Evolutionary conservation across 2,113 vertebrate genomes (phyloP).

Genomic region (Osmerus mordax): DNA sequence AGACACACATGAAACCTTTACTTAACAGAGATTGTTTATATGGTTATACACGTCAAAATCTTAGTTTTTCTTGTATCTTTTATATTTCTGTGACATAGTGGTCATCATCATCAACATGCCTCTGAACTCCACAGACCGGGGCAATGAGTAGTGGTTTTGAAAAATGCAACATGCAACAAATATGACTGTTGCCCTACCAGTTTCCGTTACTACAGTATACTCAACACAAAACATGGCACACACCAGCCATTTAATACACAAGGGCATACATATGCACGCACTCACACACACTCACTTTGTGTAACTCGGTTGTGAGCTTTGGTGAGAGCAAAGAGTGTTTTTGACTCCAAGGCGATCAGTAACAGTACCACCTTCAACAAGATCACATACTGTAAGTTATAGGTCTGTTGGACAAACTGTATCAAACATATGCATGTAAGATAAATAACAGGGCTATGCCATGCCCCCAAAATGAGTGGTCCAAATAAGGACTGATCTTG

Average conservation of each 20-base stretch:
- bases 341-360: not conserved
- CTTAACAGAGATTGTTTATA: not conserved
- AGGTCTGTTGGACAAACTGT: not conserved
- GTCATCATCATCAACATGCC: not conserved
- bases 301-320: not conserved
- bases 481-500: no score
- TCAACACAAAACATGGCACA: not conserved
- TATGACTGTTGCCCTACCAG: not conserved
- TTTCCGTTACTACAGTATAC: not conserved
- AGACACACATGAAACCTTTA: not conserved
- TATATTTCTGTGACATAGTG: not conserved
- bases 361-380: not conserved
- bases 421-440: not conserved
- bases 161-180: not conserved
- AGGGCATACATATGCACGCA: not conserved
- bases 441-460: no score
- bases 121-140: not conserved
- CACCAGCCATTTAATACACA: not conserved
- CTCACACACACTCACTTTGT: not conserved
- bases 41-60: not conserved
- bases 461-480: no score
- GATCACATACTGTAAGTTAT: not conserved
- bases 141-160: not conserved
- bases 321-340: not conserved
- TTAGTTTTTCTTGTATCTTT: not conserved